Base-by-base conservation (phyloP, 2,888 invertebrate genomes). In the Tortrix viridana region DNA sequence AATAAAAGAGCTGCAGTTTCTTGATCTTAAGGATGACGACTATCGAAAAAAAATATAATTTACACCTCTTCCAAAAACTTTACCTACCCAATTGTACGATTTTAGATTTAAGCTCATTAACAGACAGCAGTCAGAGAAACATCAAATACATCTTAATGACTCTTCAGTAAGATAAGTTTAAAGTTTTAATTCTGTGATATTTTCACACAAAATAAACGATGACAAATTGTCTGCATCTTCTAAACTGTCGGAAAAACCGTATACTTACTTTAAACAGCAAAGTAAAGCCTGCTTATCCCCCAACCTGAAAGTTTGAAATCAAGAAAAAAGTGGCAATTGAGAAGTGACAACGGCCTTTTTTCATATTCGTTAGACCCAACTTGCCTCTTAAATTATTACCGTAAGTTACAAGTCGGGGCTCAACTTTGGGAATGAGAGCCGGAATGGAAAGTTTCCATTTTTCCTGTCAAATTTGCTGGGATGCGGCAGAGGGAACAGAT, bases 361-460 rank as follows among this genome's bases (percentile, higher is more conserved):
- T 70, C 66, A 69, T 68, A 70, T 70, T 68, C 69, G 67, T 69
- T 67, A 65, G 66, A 55, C 63, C 48, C 63, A 71, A 71, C 71
- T 71, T 71, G 62, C 56, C 71, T 70, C 69, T 71, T 71, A 71
- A 71, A 70, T 68, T 71, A 71, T 71, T 69, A 68, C 65, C 43
- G 60, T 55, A 68, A 70, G 66, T 67, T 67, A 63, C 63, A 58
- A 66, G 63, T 59, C 63, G 53, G 60, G 58, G 7, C 23, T 57
- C 26, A 53, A 63, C 47, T 63, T 58, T 47, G 9, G 58, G 46
- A 63, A 63, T 57, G 63, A 57, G 62, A 52, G 57, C 22, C 68
- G 70, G 76, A 77, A 79, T 82, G 76, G 70, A 73, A 82, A 83
- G 74, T 84, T 83, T 76, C 67, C 74, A 79, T 77, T 79, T 79